A percentile compares a stretch with the other conserved stretches of the same genome.
Evolutionary conservation across 2,113 vertebrate genomes (phyloP).

Genomic region (Nycticebus coucang): DNA sequence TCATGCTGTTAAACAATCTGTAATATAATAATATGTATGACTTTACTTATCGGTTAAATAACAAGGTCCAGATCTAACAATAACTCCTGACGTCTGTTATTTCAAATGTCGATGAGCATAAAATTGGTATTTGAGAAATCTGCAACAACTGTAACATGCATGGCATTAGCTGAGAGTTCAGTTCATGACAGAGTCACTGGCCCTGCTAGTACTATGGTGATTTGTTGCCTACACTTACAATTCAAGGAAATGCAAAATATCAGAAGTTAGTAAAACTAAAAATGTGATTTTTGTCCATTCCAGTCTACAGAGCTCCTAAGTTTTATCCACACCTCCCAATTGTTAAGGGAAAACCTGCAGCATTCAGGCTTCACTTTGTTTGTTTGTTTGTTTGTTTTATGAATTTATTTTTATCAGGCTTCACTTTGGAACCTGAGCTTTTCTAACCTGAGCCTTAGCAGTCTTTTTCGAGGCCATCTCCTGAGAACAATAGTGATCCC

Average conservation of each 20-base stretch:
- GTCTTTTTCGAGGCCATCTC: slow-evolving; percentile 26
- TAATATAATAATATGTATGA: background rate
- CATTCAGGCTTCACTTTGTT: background rate
- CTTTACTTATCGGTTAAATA: background rate
- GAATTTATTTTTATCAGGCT: too few species aligned
- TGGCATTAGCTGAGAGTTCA: background rate
- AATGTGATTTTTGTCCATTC: background rate
- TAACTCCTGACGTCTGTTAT: background rate
- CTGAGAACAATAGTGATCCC: slow-evolving; percentile 62
- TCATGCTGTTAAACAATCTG: slow-evolving; percentile 5
- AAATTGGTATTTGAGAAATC: background rate
- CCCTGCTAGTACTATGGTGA: background rate
- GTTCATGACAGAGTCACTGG: background rate
- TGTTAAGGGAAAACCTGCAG: background rate
- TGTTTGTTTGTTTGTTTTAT: too few species aligned
- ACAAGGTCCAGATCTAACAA: background rate
- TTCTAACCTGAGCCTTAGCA: background rate
- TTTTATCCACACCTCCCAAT: background rate
- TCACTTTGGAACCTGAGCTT: background rate
- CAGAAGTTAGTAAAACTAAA: background rate
- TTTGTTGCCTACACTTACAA: background rate
- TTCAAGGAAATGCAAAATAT: slow-evolving; percentile 31
- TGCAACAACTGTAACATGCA: background rate
- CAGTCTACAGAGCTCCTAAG: background rate
- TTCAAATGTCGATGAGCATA: background rate